Base-by-base conservation (phyloP, 1,140 invertebrate species). In the Drosophila azteca region DNA sequence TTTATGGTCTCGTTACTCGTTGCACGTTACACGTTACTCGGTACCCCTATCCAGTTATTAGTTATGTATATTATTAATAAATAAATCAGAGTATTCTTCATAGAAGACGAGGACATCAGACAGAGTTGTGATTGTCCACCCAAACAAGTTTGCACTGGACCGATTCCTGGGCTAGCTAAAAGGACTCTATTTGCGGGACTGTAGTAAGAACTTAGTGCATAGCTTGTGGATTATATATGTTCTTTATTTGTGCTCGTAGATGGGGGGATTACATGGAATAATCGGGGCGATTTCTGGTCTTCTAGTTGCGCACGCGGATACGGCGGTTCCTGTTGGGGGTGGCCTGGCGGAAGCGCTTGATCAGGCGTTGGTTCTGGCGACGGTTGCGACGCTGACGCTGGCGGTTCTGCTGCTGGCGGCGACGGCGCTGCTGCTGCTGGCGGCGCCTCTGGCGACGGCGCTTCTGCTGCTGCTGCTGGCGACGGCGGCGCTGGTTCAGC, bases 341-440 rank as follows among this genome's bases (percentile, higher is more conserved):
- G 60, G 20, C 35, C 61, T 79, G 78, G 15, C 83, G 82, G 63
- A 87, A 68, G 9, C 78, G 82, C 17, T 53, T 62, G 20, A 79
- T 52, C 3, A 72, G 59, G 9, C 78, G 82, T 52, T 71, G 46
- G 52, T 64, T 79, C 41, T 58, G 61, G 49, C 70, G 69, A 11
- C 59, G 76, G 51, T 73, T 78, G 52, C 52, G 75, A 50, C 66
- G 83, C 52, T 73, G 75, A 29, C 66, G 71, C 57, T 75, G 78
- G n/a, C 71, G 74, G 45, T 68, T 68, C 66, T 72, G 55, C 17
- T 83, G 63, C 29, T 77, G 82, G 75, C 76, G 70, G 44, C 66
- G 77, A 6, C 77, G 76, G 39, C 80, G 80, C 11, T 64, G 77
- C 63, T 87, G 70, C 35, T 76, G 84, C 50, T 78, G 84, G 49